Evolutionary conservation across 2,113 vertebrate genomes (phyloP), one percentile per base, ranked within the genome.

Genomic region (Etheostoma cragini): DNA sequence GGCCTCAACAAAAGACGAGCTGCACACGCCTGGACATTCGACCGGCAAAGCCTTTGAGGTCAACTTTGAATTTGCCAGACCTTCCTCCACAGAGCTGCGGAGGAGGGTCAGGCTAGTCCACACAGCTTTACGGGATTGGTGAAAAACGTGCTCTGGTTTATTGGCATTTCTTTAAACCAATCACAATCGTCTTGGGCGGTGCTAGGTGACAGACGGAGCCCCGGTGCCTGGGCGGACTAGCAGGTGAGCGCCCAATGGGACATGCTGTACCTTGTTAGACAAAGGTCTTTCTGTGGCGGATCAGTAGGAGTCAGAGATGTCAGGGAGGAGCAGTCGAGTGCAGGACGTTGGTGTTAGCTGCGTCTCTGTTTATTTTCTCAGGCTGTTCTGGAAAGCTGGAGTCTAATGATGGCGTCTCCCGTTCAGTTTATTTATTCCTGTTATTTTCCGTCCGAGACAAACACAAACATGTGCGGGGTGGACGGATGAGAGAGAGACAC

Each of bases 381-480:
- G 60, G 45, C 81, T 69, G 87, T 80, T 80, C 81, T 85, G 71
- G 85, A 85, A 82, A 68, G 61, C 56, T 81, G 6, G 16, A 67
- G 76, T 66, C 63, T 84, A 85, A 72, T 46, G 89, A 87, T 60
- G 88, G 66, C 81, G 81, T 90, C 88, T 72, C 83, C 86, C 74
- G 57, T 80, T 86, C 84, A 74, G 82, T 90, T 88, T 90, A 93
- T 95, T 94, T 92, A 93, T 93, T 94, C 90, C 88, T 87, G 87
- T 92, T 83, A 66, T 76, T 90, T 93, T 87, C 91, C 91, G 2
- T 80, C 78, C 52, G 33, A 84, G 93, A 85, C 82, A 83, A 84
- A 85, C 69, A 83, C 71, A 80, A 80, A 82, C 1, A 46, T 13
- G 8, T 22, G 54, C 56, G 26, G 62, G 22, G 26, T 22, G 60